Base-by-base conservation (phyloP, 2,888 invertebrate species). In the Furcula furcula region DNA sequence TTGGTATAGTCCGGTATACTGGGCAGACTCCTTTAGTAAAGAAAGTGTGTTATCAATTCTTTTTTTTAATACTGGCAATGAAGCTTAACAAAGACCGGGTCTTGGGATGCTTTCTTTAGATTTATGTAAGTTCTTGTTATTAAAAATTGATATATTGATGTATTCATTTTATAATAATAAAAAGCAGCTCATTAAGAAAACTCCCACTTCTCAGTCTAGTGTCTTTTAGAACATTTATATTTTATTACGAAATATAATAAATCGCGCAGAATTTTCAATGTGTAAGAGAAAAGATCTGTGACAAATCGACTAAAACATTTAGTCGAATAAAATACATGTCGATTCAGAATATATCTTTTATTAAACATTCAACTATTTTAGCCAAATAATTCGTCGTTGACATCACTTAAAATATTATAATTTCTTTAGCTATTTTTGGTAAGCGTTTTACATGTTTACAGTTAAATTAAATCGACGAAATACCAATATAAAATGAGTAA, bases 201-300 rank as follows among this genome's bases (percentile, higher is more conserved):
- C 43, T 36, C 14, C 53, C 40, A 46, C 61, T 53, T 66, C 68
- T 71, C 69, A 72, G 71, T 68, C 65, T 55, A 45, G 39, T 50
- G 71, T 72, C 70, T 65, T 61, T 64, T 56, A 51, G 60, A 54
- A 57, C 44, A 59, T 55, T 48, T 37, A 49, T 40, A 52, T 39
- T 20, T 45, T 53, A 59, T 56, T 51, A 47, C 40, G 53, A 53
- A 49, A 18, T n/a, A 54, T 46, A 49, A 51, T 44, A 48, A 43
- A 44, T 51, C 48, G 35, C 36, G 43, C 39, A 39, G 39, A 39
- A n/a, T 54, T 31, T 27, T 34, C 36, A 35, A 53, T 28, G 29
- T 32, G 25, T 36, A 34, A 19, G n/a, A n/a, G n/a, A n/a, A n/a
- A 18, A 18, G 13, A 39, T 23, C 14, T 12, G 34, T 29, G 7